A percentile compares a stretch with the other conserved stretches of the same genome.
Evolutionary conservation across 2,888 invertebrate genomes (phyloP).

Genomic region (Biston betularia): DNA sequence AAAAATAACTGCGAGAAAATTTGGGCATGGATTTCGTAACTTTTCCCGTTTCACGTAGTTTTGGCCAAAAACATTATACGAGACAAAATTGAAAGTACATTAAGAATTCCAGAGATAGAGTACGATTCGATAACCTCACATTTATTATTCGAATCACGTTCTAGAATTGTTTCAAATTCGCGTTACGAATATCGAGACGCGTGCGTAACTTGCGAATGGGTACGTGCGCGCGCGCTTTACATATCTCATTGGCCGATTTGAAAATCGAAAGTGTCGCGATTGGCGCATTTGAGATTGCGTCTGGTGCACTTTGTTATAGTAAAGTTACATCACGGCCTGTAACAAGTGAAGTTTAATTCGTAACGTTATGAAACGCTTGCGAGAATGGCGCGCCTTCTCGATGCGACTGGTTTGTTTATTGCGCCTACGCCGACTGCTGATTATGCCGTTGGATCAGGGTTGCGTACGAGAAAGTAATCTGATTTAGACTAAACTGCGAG

Average conservation of each 20-base stretch:
- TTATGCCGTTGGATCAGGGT: conserved; percentile 29
- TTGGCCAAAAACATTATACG: conserved; percentile 57
- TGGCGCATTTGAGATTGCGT: conserved; percentile 59
- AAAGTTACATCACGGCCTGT: conserved; percentile 53
- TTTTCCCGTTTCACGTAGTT: conserved; percentile 4
- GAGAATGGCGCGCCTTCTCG: conserved; percentile 54
- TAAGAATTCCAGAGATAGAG: conserved; percentile 52
- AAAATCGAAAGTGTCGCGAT: conserved; percentile 68
- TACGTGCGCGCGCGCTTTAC: conserved; percentile 37
- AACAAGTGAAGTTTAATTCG: conserved; percentile 44
- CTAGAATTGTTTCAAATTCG: conserved; percentile 46
- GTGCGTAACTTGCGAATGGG: conserved; percentile 29
- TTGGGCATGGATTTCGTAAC: not conserved
- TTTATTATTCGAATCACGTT: conserved; percentile 64
- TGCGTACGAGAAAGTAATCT: conserved; percentile 28
- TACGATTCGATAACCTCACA: conserved; percentile 50
- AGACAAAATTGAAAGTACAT: conserved; percentile 75
- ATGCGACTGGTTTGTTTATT: conserved; percentile 53
- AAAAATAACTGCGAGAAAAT: conserved; percentile 46
- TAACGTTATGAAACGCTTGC: conserved; percentile 66
- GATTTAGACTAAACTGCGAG: conserved; percentile 16
- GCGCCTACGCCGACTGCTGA: conserved; percentile 25
- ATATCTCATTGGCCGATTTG: conserved; percentile 54
- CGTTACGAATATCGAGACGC: conserved; percentile 44
- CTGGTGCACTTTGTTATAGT: conserved; percentile 49